Evolutionary conservation across 2,888 invertebrate species (phyloP).

Genomic region (Drosophila pseudotakahashii): DNA sequence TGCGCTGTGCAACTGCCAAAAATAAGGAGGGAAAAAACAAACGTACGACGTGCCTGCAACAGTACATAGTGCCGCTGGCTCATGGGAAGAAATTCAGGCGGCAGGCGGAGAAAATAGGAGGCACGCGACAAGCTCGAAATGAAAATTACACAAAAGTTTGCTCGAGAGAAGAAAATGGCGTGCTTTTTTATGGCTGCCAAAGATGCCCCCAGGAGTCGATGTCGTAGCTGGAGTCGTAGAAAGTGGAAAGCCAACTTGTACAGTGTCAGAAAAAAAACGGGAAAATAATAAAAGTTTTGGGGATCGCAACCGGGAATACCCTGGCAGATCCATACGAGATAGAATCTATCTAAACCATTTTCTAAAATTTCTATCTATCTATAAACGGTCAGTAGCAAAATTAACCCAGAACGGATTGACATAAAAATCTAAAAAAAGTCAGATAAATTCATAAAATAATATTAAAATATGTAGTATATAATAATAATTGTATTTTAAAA

Average conservation of each 20-base stretch:
- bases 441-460: no score
- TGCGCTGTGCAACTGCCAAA: slow-evolving; percentile 59
- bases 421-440: no score
- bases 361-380: no score
- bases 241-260: slow-evolving; percentile 40
- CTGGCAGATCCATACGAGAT: not conserved
- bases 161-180: slow-evolving; percentile 31
- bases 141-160: slow-evolving; percentile 59
- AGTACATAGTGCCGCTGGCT: slow-evolving; percentile 54
- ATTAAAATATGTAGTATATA: no score
- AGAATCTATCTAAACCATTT: no score
- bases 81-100: slow-evolving; percentile 2
- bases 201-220: slow-evolving; percentile 51
- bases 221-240: slow-evolving; percentile 35
- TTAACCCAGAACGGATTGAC: no score
- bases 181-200: slow-evolving; percentile 51
- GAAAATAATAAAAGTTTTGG: not conserved
- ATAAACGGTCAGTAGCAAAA: no score
- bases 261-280: not conserved
- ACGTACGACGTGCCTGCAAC: slow-evolving; percentile 52
- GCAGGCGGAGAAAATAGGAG: not conserved
- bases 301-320: slow-evolving; percentile 4
- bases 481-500: no score
- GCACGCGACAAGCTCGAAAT: slow-evolving; percentile 64
- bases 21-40: slow-evolving; percentile 45